Percentiles rank a stretch among this genome's conserved stretches.
phyloP scores from a whole-genome alignment of 2,888 invertebrate genomes.

The Megamerina dolium region DNA sequence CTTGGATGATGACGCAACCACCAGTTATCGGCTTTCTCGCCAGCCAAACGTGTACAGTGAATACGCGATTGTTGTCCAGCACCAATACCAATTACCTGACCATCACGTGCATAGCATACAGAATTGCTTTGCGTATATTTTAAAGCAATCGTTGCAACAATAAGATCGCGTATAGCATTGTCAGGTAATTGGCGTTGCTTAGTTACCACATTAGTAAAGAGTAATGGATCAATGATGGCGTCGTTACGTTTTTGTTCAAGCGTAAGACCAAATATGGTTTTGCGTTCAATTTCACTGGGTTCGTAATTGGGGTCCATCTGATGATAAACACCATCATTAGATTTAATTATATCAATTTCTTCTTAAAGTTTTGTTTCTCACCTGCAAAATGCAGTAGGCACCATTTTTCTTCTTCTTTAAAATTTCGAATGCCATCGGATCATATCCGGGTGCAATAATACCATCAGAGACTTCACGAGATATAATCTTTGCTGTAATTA shows the following conservation, averaged over 20 bases:
- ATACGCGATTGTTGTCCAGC: slow-evolving; percentile 99
- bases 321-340: background rate
- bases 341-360: background rate
- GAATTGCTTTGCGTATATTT: slow-evolving; percentile 99
- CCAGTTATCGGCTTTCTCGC: slow-evolving; percentile 97
- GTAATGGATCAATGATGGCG: slow-evolving; percentile 66
- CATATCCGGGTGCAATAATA: slow-evolving; percentile 92
- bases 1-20: slow-evolving; percentile 92
- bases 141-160: slow-evolving; percentile 91
- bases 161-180: slow-evolving; percentile 77
- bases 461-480: slow-evolving; percentile 95
- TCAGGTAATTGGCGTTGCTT: slow-evolving; percentile 63
- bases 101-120: slow-evolving; percentile 88
- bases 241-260: slow-evolving; percentile 87
- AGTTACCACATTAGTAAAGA: slow-evolving; percentile 79
- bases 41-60: slow-evolving; percentile 95
- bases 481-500: slow-evolving; percentile 83
- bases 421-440: slow-evolving; percentile 73
- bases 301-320: slow-evolving; percentile 84
- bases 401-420: slow-evolving; percentile 94
- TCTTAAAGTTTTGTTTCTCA: slow-evolving; percentile 25
- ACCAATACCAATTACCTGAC: slow-evolving; percentile 85
- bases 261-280: slow-evolving; percentile 76
- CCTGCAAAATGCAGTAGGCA: slow-evolving; percentile 80
- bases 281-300: slow-evolving; percentile 74